These are phyloP conservation scores for Pissodes strobi DNA, from an alignment of 1,140 invertebrate species.

Conservation along the genomic window DNA sequence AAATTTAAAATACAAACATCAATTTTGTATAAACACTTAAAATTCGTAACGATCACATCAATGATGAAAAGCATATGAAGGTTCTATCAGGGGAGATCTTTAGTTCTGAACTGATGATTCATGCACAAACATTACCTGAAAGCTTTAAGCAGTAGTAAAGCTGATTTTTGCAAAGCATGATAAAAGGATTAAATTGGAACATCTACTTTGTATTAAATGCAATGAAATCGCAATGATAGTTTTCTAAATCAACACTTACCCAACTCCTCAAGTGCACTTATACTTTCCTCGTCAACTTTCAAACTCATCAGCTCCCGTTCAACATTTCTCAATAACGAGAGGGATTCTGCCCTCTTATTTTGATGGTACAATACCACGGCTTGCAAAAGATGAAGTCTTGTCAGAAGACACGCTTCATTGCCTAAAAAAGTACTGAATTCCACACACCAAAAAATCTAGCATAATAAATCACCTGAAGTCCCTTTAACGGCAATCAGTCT, in stretches of 20 bases:
- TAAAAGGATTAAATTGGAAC: background rate
- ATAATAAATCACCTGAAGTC: slow-evolving; percentile 59
- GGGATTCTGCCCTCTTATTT: slow-evolving; percentile 66
- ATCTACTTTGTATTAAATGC: background rate
- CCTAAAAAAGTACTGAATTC: slow-evolving; percentile 25
- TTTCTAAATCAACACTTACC: slow-evolving; percentile 49
- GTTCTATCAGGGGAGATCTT: no score
- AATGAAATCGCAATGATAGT: background rate
- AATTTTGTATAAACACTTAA: slow-evolving; percentile 7
- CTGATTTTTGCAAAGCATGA: no score
- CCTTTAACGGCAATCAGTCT: slow-evolving; percentile 72
- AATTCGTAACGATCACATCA: background rate
- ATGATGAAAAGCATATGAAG: no score
- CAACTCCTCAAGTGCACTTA: slow-evolving; percentile 63
- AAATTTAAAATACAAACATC: background rate
- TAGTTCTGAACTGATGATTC: no score
- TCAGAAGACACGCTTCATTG: slow-evolving; percentile 72
- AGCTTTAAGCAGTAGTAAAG: background rate
- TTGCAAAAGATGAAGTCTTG: slow-evolving; percentile 77
- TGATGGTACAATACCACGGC: slow-evolving; percentile 77
- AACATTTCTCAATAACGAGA: slow-evolving; percentile 62
- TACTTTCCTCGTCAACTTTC: slow-evolving; percentile 64
- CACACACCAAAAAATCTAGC: background rate
- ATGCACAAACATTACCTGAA: no score
- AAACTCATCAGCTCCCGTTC: slow-evolving; percentile 64